Evolutionary conservation across 1,140 invertebrate species (phyloP).

Genomic region (Heterodera schachtii): DNA sequence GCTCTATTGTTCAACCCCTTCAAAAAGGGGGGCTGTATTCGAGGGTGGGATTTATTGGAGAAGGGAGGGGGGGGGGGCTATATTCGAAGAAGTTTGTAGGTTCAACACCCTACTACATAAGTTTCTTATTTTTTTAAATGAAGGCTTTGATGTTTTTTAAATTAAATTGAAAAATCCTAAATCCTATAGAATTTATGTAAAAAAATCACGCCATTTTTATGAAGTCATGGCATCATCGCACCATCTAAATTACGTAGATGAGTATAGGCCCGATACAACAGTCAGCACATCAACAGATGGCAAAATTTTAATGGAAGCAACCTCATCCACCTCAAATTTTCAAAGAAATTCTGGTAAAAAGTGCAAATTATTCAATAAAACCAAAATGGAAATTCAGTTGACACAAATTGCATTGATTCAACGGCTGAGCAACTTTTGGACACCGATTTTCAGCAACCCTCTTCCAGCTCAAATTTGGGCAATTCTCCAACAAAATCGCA

Average conservation of each 20-base stretch:
- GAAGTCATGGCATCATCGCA: background rate
- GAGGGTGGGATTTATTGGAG: too few species aligned
- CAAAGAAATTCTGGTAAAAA: background rate
- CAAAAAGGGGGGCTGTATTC: too few species aligned
- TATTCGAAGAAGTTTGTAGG: too few species aligned
- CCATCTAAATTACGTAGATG: background rate
- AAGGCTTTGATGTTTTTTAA: too few species aligned
- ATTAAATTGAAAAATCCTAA: too few species aligned
- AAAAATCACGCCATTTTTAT: too few species aligned
- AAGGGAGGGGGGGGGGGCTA: too few species aligned
- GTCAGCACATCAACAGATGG: constrained; percentile 4
- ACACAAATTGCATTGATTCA: background rate
- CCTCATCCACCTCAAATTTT: constrained; percentile 7
- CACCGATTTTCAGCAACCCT: constrained; percentile 24
- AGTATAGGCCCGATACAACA: constrained; percentile 2
- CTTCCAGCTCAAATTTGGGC: constrained; percentile 27
- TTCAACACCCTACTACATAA: too few species aligned
- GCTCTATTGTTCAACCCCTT: too few species aligned
- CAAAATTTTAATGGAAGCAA: constrained; percentile 12
- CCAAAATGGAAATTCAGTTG: background rate
- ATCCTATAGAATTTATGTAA: background rate
- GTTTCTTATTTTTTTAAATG: too few species aligned
- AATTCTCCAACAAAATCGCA: constrained; percentile 5
- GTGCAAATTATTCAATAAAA: background rate
- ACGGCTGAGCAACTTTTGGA: background rate